A percentile compares a stretch with the other conserved stretches of the same genome.
These are phyloP conservation scores for Pipistrellus kuhlii DNA, from an alignment of 2,797 vertebrate species.

Conservation along the genomic window DNA sequence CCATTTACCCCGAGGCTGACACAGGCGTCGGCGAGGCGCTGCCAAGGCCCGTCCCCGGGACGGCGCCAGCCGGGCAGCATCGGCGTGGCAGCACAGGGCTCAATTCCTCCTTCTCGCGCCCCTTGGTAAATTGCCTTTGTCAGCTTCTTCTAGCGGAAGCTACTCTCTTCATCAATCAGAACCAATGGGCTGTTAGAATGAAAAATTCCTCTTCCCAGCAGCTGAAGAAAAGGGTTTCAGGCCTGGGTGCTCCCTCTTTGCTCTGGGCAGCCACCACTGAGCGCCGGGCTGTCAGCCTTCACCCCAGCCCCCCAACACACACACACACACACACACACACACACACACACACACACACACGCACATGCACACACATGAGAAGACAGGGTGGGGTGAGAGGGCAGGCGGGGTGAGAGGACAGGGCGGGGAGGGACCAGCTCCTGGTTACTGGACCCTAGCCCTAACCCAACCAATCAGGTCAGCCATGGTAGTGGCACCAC, in stretches of 20 bases:
- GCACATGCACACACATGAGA: neutral
- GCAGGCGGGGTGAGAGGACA: no score
- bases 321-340: neutral
- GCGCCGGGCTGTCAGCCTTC: neutral
- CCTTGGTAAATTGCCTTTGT: slow-evolving; percentile 79
- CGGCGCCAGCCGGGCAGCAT: neutral
- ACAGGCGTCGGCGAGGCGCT: neutral
- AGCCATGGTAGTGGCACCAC: no score
- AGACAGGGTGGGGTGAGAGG: no score
- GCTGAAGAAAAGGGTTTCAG: slow-evolving; percentile 61
- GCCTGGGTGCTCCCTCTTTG: neutral
- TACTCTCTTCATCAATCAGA: slow-evolving; percentile 76
- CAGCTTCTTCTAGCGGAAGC: slow-evolving; percentile 61
- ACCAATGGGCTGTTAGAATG: slow-evolving; percentile 73
- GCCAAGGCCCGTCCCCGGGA: neutral
- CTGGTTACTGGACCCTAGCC: no score
- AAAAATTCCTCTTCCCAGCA: slow-evolving; percentile 62
- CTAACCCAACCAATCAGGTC: no score
- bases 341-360: neutral
- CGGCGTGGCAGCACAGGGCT: slow-evolving; percentile 49
- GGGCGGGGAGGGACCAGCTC: no score
- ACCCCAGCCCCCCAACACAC: neutral
- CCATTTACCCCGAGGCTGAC: slow-evolving; percentile 56
- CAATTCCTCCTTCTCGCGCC: slow-evolving; percentile 57
- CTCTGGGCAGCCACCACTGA: neutral